phyloP scores from a whole-genome alignment of 2,797 vertebrate genomes.

The Poecilia picta region DNA sequence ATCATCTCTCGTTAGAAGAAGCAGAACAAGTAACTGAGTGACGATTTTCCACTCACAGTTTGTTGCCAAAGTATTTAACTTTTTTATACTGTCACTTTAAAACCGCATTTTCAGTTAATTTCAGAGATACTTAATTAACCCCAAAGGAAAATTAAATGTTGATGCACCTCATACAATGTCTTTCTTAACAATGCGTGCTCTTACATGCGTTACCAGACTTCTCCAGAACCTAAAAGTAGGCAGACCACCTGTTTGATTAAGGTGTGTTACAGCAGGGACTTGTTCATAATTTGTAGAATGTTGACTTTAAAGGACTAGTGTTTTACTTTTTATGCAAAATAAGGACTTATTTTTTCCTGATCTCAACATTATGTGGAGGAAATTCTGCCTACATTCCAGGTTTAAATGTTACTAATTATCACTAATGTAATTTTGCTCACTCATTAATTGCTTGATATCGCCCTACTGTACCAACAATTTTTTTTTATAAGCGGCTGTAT shows the following conservation, averaged over 20 bases:
- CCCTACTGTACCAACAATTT: constrained; percentile 9
- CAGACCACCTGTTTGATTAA: neutral
- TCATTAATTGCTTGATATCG: neutral
- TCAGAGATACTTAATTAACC: neutral
- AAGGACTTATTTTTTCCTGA: neutral
- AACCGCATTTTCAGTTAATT: neutral
- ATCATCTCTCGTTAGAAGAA: neutral
- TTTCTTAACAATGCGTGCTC: neutral
- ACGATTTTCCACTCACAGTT: neutral
- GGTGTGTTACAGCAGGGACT: neutral
- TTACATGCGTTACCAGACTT: neutral
- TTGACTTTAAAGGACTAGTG: neutral
- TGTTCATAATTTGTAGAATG: neutral
- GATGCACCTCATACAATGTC: too few relatives aligned
- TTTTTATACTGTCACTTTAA: neutral
- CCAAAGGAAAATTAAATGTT: neutral
- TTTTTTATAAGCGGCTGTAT: constrained; percentile 33
- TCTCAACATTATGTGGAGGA: neutral
- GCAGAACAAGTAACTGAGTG: too few relatives aligned
- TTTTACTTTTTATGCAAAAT: neutral
- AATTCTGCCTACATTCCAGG: neutral
- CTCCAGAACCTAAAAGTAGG: neutral
- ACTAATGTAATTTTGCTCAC: neutral
- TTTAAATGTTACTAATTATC: constrained; percentile 8
- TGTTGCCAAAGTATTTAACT: neutral